Percentiles rank a stretch among this genome's conserved stretches.
These are phyloP conservation scores for Pinctada fucata DNA, from an alignment of 2,888 invertebrate species.

Conservation along the genomic window DNA sequence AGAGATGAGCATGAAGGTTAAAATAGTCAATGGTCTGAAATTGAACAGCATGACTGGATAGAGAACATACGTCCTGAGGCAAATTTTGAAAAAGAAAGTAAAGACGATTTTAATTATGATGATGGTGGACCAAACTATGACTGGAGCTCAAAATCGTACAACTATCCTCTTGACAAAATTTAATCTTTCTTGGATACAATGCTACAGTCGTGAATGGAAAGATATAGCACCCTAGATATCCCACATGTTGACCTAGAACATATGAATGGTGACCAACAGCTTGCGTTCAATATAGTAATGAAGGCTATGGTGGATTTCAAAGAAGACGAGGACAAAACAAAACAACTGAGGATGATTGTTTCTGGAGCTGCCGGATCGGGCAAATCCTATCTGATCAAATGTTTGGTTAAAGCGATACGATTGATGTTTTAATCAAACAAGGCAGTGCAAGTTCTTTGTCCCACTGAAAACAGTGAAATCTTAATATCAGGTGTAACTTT, in stretches of 20 bases:
- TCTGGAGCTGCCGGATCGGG: slow-evolving; percentile 46
- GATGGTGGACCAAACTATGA: slow-evolving; percentile 51
- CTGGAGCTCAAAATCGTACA: slow-evolving; percentile 18
- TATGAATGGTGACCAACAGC: slow-evolving; percentile 45
- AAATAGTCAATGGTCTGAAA: neutral
- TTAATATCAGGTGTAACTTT: slow-evolving; percentile 43
- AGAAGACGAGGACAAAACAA: neutral
- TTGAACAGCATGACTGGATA: slow-evolving; percentile 48
- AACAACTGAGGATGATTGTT: slow-evolving; percentile 37
- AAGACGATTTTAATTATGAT: slow-evolving; percentile 42
- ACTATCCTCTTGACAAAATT: slow-evolving; percentile 32
- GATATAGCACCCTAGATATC: slow-evolving; percentile 12
- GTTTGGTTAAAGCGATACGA: slow-evolving; percentile 35
- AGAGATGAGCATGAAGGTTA: neutral
- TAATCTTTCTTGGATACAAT: slow-evolving; percentile 28
- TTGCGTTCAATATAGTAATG: slow-evolving; percentile 46
- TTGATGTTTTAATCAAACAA: slow-evolving; percentile 34
- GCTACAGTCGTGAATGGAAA: too few relatives aligned
- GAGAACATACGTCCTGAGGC: slow-evolving; percentile 41
- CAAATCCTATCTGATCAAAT: slow-evolving; percentile 43
- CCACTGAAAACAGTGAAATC: slow-evolving; percentile 42
- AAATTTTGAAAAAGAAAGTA: slow-evolving; percentile 8
- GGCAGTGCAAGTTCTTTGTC: slow-evolving; percentile 38
- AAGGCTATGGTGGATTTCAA: slow-evolving; percentile 22
- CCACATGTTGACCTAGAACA: slow-evolving; percentile 36